Percentiles rank a stretch among this genome's conserved stretches.
These are phyloP conservation scores for Synanthedon andrenaeformis DNA, from an alignment of 2,888 invertebrate genomes.

Conservation along the genomic window DNA sequence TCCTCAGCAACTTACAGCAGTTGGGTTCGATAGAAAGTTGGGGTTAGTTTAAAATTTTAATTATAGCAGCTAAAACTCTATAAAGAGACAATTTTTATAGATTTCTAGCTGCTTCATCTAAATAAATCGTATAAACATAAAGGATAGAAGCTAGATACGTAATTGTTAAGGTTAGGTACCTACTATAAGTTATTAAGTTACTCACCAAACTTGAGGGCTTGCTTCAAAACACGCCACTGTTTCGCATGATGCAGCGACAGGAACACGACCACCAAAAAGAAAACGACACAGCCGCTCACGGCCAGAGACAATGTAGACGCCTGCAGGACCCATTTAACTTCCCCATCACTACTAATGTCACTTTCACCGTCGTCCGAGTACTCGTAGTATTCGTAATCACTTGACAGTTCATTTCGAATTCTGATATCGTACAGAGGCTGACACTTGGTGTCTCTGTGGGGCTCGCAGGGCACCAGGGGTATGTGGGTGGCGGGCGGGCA, in stretches of 20 bases:
- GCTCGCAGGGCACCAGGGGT: conserved; percentile 79
- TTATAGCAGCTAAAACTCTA: too few relatives aligned
- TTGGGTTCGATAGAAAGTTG: too few relatives aligned
- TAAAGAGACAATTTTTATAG: too few relatives aligned
- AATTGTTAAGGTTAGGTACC: too few relatives aligned
- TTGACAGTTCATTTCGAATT: conserved; percentile 56
- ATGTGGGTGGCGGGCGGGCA: conserved; percentile 73
- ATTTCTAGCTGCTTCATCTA: too few relatives aligned
- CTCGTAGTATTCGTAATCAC: conserved; percentile 57
- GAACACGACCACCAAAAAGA: conserved; percentile 82
- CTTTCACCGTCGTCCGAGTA: conserved; percentile 53
- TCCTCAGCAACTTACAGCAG: too few relatives aligned
- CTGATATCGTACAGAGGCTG: conserved; percentile 76
- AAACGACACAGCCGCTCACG: conserved; percentile 80
- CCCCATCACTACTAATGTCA: conserved; percentile 34
- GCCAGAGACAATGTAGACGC: conserved; percentile 79
- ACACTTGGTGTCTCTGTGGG: conserved; percentile 81
- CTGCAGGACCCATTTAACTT: conserved; percentile 79
- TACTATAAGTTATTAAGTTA: not conserved
- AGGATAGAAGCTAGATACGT: too few relatives aligned
- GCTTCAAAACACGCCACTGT: conserved; percentile 84
- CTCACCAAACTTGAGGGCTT: conserved; percentile 82
- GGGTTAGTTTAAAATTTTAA: too few relatives aligned
- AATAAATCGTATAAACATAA: too few relatives aligned
- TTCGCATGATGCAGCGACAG: conserved; percentile 82